Base-by-base conservation (phyloP, 2,113 vertebrate genomes). In the Dipodomys merriami region DNA sequence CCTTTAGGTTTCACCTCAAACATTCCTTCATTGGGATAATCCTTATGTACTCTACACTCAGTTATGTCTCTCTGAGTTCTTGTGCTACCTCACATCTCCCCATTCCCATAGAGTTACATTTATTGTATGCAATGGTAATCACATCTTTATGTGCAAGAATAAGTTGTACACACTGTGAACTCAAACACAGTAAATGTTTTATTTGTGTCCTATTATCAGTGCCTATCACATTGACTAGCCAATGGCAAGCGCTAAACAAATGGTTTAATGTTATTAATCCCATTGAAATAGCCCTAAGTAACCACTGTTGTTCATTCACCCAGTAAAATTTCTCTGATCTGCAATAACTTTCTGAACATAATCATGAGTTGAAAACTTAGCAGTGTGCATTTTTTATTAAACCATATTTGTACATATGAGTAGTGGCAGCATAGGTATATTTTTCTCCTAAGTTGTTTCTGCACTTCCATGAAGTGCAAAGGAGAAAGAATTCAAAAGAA, bases 401-500 rank as follows among this genome's bases (percentile, higher is more conserved):
- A 15, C n/a, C 88, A 82, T 2, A 16, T 16, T 68, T 33, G 25
- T 73, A 62, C 27, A n/a, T 82, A 67, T 83, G 35, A 78, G 62
- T 82, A 64, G 22, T 64, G 22, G 23, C 49, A 86, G 4, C 19
- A 11, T 13, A 46, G 20, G 5, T 35, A 39, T 46, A 46, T 72
- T 1, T 84, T 60, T 68, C 12, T 27, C 76, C 20, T 67, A 86
- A 72, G 39, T 33, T 67, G 20, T 85, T 82, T 88, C 44, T 49
- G 49, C 33, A 71, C 12, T 96, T 76, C 29, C 12, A 88, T 82
- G 2, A 12, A 68, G 78, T 18, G 22, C 29, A 85, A 91, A 86
- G 27, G 64, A 67, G 77, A 94, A 23, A 85, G 35, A 30, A 25
- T 53, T 91, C 87, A 65, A 79, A 49, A 88, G 78, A 87, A 80